Evolutionary conservation across 2,113 vertebrate species (phyloP), one percentile per base, ranked within the genome.

Genomic region (Piprites chloris): DNA sequence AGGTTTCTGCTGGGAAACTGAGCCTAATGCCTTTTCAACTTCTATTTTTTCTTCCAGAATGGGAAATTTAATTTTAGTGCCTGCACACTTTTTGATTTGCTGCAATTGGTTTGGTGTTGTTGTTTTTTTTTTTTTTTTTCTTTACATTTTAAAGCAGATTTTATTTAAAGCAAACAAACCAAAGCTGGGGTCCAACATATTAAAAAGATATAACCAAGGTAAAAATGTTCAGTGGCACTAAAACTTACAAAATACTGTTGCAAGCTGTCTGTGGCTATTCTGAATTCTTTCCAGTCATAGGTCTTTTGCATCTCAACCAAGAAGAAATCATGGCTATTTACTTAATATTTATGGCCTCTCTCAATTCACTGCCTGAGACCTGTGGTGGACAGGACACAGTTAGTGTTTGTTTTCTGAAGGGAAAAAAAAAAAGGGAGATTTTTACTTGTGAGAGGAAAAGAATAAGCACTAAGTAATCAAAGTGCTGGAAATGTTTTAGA

Each of bases 1-100:
- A 59, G 78, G 71, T 83, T 53, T 87, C 86, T 91, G 49, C 86
- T 89, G 75, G 82, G 72, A 94, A 95, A 74, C 78, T 62, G 75
- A 97, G 93, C 92, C 96, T 96, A 96, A 95, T 96, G 95, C 95
- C 95, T 94, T 93, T 94, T 90, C 81, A 87, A 63, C 73, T 96
- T 92, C 74, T 87, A 66, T 89, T 95, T 95, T 87, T 93, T 71
- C 56, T 80, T 80, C 67, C 56, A 68, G 83, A 93, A 95, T 63
- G 68, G 79, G 72, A 93, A 95, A 92, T 92, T n/a, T 87, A 67
- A 81, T 94, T 96, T 94, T 93, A 92, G 55, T 84, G 81, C 74
- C 58, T 79, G 27, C n/a, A 42, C 52, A 32, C n/a, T 82, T 96
- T 94, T 76, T 69, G 68, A 94, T 92, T 95, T 85, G 52, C 68